Conservation (phyloP, 2,888 invertebrate genomes). For the Sminthurides aquaticus region DNA sequence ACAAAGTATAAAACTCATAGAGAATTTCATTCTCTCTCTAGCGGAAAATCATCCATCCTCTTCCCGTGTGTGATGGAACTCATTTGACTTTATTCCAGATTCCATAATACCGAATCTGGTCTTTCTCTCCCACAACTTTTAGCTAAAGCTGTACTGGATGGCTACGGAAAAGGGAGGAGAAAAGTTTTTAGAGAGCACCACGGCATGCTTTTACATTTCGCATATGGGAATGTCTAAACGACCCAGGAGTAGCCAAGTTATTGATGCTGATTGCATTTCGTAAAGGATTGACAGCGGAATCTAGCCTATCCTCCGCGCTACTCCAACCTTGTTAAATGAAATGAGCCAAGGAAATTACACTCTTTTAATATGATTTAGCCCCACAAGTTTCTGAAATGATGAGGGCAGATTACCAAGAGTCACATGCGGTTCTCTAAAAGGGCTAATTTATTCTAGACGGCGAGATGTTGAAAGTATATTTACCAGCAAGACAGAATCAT, state of each 20-base stretch:
- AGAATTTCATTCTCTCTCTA: background rate
- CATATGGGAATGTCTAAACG: background rate
- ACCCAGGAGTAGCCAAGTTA: background rate
- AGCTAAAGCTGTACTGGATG: too few relatives aligned
- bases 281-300: too few relatives aligned
- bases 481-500: background rate
- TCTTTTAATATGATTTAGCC: background rate
- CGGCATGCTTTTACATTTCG: background rate
- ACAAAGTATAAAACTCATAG: background rate
- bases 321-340: background rate
- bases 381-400: background rate
- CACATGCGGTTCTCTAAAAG: background rate
- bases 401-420: background rate
- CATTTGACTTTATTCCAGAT: background rate
- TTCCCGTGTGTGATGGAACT: background rate
- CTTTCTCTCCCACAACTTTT: too few relatives aligned
- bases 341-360: background rate
- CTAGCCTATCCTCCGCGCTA: background rate
- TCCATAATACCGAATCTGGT: background rate
- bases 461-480: background rate
- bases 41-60: background rate
- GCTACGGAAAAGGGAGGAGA: background rate
- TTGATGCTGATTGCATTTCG: background rate
- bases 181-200: background rate
- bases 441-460: background rate